A percentile compares a stretch with the other conserved stretches of the same genome.
Conservation (phyloP, 2,113 vertebrate genomes). For the Bos indicus region DNA sequence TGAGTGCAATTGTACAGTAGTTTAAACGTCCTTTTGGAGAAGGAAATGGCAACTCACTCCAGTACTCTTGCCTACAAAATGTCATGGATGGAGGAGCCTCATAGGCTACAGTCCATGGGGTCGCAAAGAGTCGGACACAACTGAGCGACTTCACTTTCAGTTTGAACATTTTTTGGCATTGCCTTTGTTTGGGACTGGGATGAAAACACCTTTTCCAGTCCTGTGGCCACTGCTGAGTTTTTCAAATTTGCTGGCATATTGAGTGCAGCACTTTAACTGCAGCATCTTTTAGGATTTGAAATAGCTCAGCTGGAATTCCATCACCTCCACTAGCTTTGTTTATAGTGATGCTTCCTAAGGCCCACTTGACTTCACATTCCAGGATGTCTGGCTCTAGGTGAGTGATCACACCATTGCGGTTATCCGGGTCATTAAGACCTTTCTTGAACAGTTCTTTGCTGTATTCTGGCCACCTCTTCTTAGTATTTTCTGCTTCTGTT, state of each 20-base stretch:
- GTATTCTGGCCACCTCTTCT: neutral
- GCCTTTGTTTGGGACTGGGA: neutral
- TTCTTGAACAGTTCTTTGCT: neutral
- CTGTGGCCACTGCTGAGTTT: neutral
- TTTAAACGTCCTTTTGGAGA: neutral
- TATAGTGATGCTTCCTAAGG: neutral
- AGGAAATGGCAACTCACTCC: neutral
- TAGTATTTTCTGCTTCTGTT: neutral
- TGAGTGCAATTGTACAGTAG: neutral
- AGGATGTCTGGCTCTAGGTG: neutral
- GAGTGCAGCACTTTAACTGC: neutral
- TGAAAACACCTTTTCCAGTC: neutral
- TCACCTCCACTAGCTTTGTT: neutral
- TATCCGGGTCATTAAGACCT: neutral
- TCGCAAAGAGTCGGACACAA: neutral
- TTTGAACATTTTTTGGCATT: neutral
- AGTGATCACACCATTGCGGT: accelerated
- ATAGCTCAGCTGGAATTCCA: neutral
- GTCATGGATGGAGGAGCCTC: neutral
- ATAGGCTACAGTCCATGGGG: neutral
- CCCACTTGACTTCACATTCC: neutral
- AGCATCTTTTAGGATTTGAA: neutral
- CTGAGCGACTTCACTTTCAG: neutral
- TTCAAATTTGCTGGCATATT: neutral
- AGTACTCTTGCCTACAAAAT: neutral